These are phyloP conservation scores for Lonchura striata DNA, from an alignment of 2,113 vertebrate species.

Conservation along the genomic window DNA sequence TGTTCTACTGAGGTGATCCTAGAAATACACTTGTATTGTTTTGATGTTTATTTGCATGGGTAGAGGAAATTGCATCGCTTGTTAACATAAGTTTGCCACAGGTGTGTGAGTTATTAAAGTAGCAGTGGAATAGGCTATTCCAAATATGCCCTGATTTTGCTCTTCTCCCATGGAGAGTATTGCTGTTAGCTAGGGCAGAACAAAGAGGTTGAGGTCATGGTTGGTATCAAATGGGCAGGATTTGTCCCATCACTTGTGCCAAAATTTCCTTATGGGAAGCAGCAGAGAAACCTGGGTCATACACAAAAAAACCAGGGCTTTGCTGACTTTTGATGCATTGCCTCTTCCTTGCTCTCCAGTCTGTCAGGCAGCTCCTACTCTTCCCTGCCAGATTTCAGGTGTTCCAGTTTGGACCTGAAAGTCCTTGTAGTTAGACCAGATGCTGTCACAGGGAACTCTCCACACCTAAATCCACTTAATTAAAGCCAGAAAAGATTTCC, in stretches of 20 bases:
- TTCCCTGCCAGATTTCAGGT: background rate
- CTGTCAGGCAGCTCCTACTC: background rate
- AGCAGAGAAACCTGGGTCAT: background rate
- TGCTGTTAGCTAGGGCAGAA: background rate
- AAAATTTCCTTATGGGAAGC: background rate
- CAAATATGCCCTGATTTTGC: background rate
- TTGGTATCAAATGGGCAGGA: background rate
- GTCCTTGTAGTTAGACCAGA: background rate
- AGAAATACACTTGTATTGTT: background rate
- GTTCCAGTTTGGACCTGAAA: background rate
- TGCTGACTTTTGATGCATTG: background rate
- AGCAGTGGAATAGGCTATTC: background rate
- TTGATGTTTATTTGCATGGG: background rate
- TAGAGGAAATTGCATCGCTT: conserved; percentile 12
- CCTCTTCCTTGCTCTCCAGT: background rate
- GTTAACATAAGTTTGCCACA: background rate
- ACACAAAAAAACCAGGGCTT: background rate
- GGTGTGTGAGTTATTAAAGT: conserved; percentile 3
- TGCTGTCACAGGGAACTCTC: background rate
- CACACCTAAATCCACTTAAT: background rate
- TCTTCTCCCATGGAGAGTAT: background rate
- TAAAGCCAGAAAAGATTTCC: background rate
- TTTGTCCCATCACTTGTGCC: background rate
- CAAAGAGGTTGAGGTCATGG: background rate
- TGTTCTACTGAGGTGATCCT: background rate